Conservation (phyloP, 2,113 vertebrate species). For the Chaetorhynchus papuensis region DNA sequence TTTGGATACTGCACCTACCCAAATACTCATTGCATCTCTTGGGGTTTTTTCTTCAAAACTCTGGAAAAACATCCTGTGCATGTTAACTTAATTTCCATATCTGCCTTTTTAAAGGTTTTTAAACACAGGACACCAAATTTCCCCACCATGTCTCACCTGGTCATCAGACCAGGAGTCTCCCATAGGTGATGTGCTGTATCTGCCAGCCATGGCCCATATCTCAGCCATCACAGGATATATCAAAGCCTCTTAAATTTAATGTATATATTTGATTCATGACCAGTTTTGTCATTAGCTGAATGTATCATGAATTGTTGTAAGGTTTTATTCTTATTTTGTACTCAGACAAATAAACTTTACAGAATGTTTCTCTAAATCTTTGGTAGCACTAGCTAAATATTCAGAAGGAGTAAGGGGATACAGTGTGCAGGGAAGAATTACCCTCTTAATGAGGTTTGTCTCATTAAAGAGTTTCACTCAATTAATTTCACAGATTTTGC, state of each 20-base stretch:
- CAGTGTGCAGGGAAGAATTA: conserved; percentile 28
- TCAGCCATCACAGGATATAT: background rate
- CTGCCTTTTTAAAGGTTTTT: background rate
- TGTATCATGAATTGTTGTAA: background rate
- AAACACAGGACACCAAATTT: background rate
- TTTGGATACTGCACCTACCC: background rate
- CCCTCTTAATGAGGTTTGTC: conserved; percentile 59
- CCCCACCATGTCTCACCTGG: no score
- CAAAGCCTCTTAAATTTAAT: background rate
- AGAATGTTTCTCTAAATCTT: conserved; percentile 25
- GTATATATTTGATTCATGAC: background rate
- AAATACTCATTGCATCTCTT: background rate
- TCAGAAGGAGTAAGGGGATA: background rate
- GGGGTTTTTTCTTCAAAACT: background rate
- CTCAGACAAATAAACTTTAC: background rate
- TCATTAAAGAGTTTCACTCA: conserved; percentile 54
- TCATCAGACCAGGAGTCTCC: background rate
- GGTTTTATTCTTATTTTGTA: conserved; percentile 18
- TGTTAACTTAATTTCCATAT: background rate
- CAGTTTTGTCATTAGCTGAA: background rate
- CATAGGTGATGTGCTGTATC: background rate
- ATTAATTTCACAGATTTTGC: conserved; percentile 59
- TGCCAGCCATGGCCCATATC: background rate
- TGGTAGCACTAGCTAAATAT: conserved; percentile 46
- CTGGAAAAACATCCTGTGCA: background rate